A percentile compares a stretch with the other conserved stretches of the same genome.
These are phyloP conservation scores for Tenodera sinensis DNA, from an alignment of 2,888 invertebrate genomes.

Conservation along the genomic window DNA sequence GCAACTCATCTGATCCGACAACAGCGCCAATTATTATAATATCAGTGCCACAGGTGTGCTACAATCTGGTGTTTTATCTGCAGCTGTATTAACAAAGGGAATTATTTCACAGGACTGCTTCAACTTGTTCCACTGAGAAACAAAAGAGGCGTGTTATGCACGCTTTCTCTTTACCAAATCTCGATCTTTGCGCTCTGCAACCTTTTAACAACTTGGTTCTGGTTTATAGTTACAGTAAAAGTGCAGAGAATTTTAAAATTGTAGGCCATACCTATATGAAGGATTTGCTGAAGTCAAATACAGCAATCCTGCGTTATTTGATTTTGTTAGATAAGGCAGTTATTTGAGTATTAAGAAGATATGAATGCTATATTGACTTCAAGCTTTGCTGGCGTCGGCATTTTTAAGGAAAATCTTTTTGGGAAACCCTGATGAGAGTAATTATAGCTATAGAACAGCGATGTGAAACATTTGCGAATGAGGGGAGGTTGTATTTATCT, in stretches of 20 bases:
- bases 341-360: too few species aligned
- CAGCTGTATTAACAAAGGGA: background rate
- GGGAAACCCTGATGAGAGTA: too few species aligned
- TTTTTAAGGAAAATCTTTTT: too few species aligned
- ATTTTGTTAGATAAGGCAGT: too few species aligned
- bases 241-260: background rate
- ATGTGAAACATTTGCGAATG: too few species aligned
- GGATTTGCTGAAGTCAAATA: too few species aligned
- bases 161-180: background rate
- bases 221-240: background rate
- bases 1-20: background rate
- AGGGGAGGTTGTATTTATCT: too few species aligned
- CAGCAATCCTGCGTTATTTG: too few species aligned
- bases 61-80: background rate
- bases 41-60: background rate
- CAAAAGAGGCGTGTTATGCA: background rate
- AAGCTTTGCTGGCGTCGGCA: too few species aligned
- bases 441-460: too few species aligned
- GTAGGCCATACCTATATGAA: too few species aligned
- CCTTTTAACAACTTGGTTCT: background rate
- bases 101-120: background rate
- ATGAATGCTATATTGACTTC: too few species aligned
- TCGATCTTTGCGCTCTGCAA: background rate
- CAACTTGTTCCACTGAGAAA: background rate
- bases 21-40: background rate